A percentile compares a stretch with the other conserved stretches of the same genome.
Conservation (phyloP, 2,113 vertebrate genomes). For the Pygoscelis adeliae region DNA sequence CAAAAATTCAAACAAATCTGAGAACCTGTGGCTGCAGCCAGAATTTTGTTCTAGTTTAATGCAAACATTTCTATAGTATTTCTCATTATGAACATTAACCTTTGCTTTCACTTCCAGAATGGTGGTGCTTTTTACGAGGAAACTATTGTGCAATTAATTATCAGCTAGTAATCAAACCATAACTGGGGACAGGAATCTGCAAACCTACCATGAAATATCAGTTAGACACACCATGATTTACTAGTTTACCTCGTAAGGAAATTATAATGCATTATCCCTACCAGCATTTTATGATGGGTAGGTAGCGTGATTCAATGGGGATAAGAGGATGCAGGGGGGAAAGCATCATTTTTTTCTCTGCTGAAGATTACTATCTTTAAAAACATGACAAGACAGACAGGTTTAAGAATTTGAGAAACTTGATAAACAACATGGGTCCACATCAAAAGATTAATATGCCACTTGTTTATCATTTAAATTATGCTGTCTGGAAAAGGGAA, state of each 20-base stretch:
- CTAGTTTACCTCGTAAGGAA: not conserved
- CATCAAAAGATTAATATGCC: not conserved
- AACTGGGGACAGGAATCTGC: not conserved
- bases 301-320: not conserved
- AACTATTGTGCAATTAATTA: not conserved
- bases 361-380: not conserved
- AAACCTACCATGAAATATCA: not conserved
- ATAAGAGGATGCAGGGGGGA: not conserved
- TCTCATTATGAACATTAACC: not conserved
- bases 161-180: not conserved
- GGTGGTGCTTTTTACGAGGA: not conserved
- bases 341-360: not conserved
- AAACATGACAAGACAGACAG: not conserved
- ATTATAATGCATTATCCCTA: not conserved
- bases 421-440: not conserved
- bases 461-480: conserved; percentile 15
- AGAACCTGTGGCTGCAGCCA: not conserved
- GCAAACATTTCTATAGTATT: not conserved
- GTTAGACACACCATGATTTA: not conserved
- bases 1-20: not conserved
- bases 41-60: not conserved
- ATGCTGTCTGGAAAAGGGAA: not conserved
- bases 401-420: not conserved
- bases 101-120: not conserved
- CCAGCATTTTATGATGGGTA: not conserved